Evolutionary conservation across 2,113 vertebrate species (phyloP).

Genomic region (Microcebus lehilahytsara): DNA sequence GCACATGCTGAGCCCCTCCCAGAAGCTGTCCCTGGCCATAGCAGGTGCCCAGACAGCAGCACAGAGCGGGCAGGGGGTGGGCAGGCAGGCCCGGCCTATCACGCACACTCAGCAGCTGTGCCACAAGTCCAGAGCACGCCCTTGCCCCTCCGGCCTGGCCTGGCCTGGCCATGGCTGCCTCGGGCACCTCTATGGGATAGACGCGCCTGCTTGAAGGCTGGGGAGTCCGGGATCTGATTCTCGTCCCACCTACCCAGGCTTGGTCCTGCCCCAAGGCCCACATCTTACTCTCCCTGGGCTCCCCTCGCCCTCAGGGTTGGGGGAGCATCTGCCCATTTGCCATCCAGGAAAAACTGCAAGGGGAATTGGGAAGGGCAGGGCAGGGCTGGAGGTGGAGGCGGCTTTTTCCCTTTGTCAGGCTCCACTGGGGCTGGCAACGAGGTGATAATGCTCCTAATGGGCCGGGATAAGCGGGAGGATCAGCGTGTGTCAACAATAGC

Average conservation of each 20-base stretch:
- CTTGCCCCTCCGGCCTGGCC: neutral
- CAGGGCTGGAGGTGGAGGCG: neutral
- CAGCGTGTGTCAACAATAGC: constrained; percentile 75
- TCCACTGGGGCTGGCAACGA: constrained; percentile 38
- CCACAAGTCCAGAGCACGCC: neutral
- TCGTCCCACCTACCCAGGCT: neutral
- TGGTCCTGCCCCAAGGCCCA: neutral
- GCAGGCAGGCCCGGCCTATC: neutral
- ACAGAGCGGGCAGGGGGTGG: neutral
- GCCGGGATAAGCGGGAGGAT: constrained; percentile 72
- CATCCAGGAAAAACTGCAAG: neutral
- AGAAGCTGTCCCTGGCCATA: neutral
- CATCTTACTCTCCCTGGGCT: neutral
- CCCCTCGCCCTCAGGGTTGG: neutral
- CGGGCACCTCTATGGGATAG: neutral
- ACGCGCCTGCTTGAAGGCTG: neutral
- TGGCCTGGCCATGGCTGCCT: neutral
- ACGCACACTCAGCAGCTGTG: constrained; percentile 58
- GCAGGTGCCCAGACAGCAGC: constrained; percentile 54
- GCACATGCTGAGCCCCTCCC: constrained; percentile 47
- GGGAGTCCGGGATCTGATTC: neutral
- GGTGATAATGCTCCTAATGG: constrained; percentile 80
- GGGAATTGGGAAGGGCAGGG: neutral
- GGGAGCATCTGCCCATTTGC: neutral
- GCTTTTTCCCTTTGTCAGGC: constrained; percentile 74